Conservation (phyloP, 2,797 vertebrate genomes). For the Clarias fuscus region DNA sequence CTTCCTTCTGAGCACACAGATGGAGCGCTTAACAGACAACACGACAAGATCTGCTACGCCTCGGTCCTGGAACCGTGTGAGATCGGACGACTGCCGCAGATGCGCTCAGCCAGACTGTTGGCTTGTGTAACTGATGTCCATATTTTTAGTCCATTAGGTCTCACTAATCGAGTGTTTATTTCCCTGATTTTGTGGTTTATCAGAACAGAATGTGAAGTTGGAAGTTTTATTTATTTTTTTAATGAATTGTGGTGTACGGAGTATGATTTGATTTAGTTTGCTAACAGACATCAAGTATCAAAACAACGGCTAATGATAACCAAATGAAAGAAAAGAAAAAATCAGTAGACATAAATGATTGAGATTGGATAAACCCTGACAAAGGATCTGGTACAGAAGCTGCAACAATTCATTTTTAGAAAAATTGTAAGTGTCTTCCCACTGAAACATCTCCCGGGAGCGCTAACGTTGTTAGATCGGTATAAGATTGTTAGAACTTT, state of each 20-base stretch:
- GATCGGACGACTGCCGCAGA: conserved; percentile 10
- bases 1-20: conserved; percentile 36
- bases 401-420: neutral
- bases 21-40: conserved; percentile 7
- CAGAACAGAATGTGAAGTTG: neutral
- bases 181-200: neutral
- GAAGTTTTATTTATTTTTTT: neutral
- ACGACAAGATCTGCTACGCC: neutral
- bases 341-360: neutral
- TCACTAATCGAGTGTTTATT: conserved; percentile 5
- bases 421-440: neutral
- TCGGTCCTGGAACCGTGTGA: conserved; percentile 3
- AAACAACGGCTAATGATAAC: neutral
- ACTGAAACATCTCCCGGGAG: too few species aligned
- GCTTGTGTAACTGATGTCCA: conserved; percentile 11
- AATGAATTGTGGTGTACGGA: neutral
- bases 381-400: neutral
- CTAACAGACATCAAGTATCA: neutral
- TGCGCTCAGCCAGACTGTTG: neutral
- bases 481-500: too few species aligned
- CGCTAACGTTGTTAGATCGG: too few species aligned
- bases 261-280: neutral
- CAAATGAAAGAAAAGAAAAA: neutral
- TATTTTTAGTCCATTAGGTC: conserved; percentile 7
- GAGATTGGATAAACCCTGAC: neutral